Evolutionary conservation across 1,140 invertebrate genomes (phyloP).

Genomic region (Ceratosolen fusciceps): DNA sequence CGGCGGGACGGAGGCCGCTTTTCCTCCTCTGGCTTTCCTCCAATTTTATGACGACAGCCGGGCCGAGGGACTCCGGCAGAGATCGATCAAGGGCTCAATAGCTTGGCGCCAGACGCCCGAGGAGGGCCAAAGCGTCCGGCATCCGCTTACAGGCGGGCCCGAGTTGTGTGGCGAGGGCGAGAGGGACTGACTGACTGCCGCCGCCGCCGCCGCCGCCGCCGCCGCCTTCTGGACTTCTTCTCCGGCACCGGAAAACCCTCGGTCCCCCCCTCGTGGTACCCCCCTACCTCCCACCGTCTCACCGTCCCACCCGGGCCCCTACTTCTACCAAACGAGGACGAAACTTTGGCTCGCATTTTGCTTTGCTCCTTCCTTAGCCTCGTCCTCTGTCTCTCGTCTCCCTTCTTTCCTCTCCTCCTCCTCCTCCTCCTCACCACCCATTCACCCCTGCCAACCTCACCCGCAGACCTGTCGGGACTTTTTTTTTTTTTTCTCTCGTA

Average conservation of each 20-base stretch:
- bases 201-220: too few species aligned
- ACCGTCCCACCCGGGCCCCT: too few species aligned
- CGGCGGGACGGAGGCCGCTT: too few species aligned
- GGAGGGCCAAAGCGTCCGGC: conserved; percentile 34
- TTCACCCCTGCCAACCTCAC: not conserved
- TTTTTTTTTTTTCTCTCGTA: not conserved
- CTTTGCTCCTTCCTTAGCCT: too few species aligned
- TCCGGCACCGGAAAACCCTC: conserved; percentile 7
- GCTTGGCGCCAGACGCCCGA: conserved; percentile 20
- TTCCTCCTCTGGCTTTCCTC: conserved; percentile 38
- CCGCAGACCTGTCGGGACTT: not conserved
- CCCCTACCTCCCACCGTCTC: too few species aligned
- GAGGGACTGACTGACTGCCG: too few species aligned
- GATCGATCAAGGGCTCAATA: conserved; percentile 12
- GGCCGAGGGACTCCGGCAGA: not conserved
- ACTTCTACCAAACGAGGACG: too few species aligned
- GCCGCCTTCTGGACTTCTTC: conserved; percentile 39
- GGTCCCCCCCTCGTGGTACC: not conserved
- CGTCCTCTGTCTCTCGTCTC: not conserved
- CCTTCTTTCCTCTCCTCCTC: not conserved
- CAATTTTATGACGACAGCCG: conserved; percentile 41
- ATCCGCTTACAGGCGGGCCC: conserved; percentile 32
- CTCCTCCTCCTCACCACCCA: conserved; percentile 4
- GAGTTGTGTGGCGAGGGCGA: conserved; percentile 11
- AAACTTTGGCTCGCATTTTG: too few species aligned